Evolutionary conservation across 2,113 vertebrate genomes (phyloP).

Genomic region (Alces alces): DNA sequence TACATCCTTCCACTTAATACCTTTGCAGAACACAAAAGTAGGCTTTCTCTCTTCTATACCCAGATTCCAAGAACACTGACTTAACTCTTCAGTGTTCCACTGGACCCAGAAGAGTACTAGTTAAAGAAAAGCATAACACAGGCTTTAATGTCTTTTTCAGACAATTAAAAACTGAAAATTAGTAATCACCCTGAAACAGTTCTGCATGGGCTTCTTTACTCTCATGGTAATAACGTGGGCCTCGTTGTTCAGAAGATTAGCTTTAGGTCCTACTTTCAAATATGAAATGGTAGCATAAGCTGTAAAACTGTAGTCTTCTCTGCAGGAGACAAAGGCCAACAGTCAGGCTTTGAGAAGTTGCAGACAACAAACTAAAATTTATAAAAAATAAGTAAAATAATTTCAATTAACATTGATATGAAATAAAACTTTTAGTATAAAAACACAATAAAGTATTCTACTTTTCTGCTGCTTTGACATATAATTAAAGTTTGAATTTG

Average conservation of each 20-base stretch:
- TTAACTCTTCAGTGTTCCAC: neutral
- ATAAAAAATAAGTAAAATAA: neutral
- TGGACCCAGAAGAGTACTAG: neutral
- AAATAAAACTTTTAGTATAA: neutral
- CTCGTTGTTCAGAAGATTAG: slow-evolving; percentile 85
- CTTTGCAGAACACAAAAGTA: neutral
- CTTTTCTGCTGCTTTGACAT: neutral
- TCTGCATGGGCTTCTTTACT: slow-evolving; percentile 66
- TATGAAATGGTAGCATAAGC: slow-evolving; percentile 95
- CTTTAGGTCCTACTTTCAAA: slow-evolving; percentile 90
- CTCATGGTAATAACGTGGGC: slow-evolving; percentile 84
- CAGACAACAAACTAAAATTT: neutral
- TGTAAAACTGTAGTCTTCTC: slow-evolving; percentile 98
- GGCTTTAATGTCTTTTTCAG: neutral
- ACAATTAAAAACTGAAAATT: neutral
- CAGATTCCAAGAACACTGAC: slow-evolving; percentile 1
- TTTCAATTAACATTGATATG: neutral
- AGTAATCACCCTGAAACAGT: slow-evolving; percentile 69
- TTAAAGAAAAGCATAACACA: neutral
- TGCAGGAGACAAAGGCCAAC: slow-evolving; percentile 70
- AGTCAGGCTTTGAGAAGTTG: neutral
- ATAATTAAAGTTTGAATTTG: neutral
- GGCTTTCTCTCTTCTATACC: neutral
- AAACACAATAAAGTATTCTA: neutral
- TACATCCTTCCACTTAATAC: neutral